phyloP scores from a whole-genome alignment of 2,888 invertebrate genomes.

The Thecophora atra region DNA sequence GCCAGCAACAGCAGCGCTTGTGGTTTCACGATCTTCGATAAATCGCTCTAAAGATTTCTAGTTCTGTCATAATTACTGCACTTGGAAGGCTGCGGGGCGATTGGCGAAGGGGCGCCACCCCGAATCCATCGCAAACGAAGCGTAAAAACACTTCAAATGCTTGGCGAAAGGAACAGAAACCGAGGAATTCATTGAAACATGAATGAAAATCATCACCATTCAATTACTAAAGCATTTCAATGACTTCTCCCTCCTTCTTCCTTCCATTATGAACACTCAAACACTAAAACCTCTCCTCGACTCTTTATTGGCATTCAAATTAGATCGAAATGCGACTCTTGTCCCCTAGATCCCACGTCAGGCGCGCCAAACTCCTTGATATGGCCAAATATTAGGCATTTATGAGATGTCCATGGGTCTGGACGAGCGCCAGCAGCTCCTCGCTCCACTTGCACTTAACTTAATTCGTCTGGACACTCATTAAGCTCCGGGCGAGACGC shows the following conservation, averaged over 20 bases:
- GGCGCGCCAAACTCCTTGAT: slow-evolving; percentile 4
- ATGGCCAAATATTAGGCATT: slow-evolving; percentile 33
- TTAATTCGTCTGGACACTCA: slow-evolving; percentile 19
- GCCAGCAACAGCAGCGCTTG: background rate
- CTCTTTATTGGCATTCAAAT: background rate
- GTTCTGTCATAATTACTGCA: slow-evolving; percentile 50
- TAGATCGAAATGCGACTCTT: background rate
- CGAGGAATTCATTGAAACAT: no score
- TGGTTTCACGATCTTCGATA: slow-evolving; percentile 42
- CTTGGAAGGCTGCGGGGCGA: no score
- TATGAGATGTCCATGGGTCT: slow-evolving; percentile 32
- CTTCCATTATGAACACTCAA: no score
- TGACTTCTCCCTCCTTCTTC: no score
- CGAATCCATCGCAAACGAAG: no score
- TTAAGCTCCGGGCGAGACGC: background rate
- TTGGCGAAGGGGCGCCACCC: no score
- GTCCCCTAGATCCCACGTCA: background rate
- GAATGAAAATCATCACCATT: no score
- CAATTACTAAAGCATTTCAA: no score
- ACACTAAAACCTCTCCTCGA: no score
- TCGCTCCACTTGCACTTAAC: slow-evolving; percentile 11
- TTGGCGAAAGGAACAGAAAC: no score
- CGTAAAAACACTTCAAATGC: no score
- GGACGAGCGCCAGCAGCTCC: slow-evolving; percentile 32
- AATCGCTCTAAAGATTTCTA: slow-evolving; percentile 52